Conservation (phyloP, 2,888 invertebrate genomes). For the Callosobruchus maculatus region DNA sequence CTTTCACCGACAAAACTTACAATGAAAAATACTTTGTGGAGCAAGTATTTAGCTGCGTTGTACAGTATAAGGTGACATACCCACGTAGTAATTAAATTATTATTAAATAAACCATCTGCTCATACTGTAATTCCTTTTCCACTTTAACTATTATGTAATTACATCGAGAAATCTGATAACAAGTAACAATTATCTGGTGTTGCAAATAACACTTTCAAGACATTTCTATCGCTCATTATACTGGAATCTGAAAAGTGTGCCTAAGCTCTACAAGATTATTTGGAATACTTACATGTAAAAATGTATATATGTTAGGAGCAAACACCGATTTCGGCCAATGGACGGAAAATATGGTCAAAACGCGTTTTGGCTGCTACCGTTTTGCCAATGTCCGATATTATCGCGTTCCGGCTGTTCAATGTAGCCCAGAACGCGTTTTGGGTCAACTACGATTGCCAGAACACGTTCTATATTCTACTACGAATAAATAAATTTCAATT, state of each 20-base stretch:
- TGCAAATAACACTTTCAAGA: neutral
- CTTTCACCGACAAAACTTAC: too few species aligned
- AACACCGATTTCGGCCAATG: too few species aligned
- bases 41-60: neutral
- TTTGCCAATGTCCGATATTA: too few species aligned
- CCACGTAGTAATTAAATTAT: neutral
- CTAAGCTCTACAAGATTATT: neutral
- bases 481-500: too few species aligned
- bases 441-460: too few species aligned
- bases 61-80: neutral
- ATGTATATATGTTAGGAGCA: neutral
- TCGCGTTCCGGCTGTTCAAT: too few species aligned
- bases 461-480: too few species aligned
- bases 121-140: neutral
- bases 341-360: too few species aligned
- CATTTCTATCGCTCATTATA: neutral
- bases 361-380: too few species aligned
- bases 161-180: neutral
- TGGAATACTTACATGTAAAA: neutral
- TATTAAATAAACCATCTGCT: neutral
- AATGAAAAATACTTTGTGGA: too few species aligned
- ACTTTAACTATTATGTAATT: neutral
- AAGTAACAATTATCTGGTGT: neutral
- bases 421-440: too few species aligned
- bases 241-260: neutral